phyloP scores from a whole-genome alignment of 2,888 invertebrate species.

The Drosophila borealis region DNA sequence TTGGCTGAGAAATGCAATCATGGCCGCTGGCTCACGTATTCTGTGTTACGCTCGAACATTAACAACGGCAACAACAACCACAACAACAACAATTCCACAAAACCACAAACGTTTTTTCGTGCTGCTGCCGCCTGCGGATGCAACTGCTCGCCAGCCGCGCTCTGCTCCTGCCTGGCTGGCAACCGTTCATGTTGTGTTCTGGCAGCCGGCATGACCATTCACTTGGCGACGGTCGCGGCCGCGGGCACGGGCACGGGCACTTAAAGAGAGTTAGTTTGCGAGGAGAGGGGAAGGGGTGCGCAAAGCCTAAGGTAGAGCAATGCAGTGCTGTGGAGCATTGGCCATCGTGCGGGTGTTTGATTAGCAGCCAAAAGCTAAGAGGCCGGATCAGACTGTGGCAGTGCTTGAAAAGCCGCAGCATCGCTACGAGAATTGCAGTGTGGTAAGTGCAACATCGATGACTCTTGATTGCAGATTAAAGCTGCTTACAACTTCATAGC shows the following conservation, averaged over 20 bases:
- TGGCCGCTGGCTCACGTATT: slow-evolving; percentile 84
- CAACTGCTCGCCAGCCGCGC: slow-evolving; percentile 13
- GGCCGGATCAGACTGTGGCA: slow-evolving; percentile 19
- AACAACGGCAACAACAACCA: slow-evolving; percentile 71
- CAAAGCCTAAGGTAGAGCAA: background rate
- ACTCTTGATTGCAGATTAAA: slow-evolving; percentile 73
- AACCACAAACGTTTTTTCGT: slow-evolving; percentile 79
- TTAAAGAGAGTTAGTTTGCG: too few species aligned
- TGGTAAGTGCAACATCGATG: slow-evolving; percentile 64
- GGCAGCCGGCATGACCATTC: slow-evolving; percentile 71
- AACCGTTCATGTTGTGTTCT: slow-evolving; percentile 58
- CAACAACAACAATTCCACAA: slow-evolving; percentile 51
- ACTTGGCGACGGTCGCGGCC: slow-evolving; percentile 36
- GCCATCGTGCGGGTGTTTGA: slow-evolving; percentile 76
- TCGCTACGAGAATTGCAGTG: slow-evolving; percentile 23
- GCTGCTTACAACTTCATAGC: slow-evolving; percentile 72
- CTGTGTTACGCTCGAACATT: slow-evolving; percentile 84
- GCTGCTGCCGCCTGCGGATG: slow-evolving; percentile 58
- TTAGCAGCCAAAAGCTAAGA: slow-evolving; percentile 54
- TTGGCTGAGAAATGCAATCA: slow-evolving; percentile 73
- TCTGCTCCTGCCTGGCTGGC: slow-evolving; percentile 31
- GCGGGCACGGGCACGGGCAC: background rate
- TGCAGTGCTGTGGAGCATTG: slow-evolving; percentile 26
- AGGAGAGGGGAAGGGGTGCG: background rate
- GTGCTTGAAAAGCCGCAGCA: slow-evolving; percentile 5